A percentile compares a stretch with the other conserved stretches of the same genome.
Conservation (phyloP, 1,140 invertebrate species). For the Drosophila melanogaster region DNA sequence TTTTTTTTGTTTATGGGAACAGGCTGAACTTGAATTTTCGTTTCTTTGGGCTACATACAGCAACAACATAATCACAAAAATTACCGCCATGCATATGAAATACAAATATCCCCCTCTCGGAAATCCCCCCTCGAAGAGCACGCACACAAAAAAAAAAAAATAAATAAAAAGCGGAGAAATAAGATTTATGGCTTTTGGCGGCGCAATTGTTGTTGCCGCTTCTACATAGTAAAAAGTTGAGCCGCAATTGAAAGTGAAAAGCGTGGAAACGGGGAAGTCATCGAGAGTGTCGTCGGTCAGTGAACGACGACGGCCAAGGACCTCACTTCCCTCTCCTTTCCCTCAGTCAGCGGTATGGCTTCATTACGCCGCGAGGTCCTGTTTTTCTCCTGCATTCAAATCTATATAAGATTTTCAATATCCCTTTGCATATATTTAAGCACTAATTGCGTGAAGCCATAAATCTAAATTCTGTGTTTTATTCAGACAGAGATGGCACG, state of each 20-base stretch:
- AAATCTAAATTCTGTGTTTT: constrained; percentile 75
- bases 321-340: constrained; percentile 15
- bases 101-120: constrained; percentile 67
- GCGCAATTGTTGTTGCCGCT: constrained; percentile 71
- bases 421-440: constrained; percentile 81
- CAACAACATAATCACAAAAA: constrained; percentile 80
- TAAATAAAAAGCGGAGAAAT: constrained; percentile 48
- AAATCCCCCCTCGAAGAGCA: constrained; percentile 55
- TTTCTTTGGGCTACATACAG: constrained; percentile 36
- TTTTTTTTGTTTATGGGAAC: constrained; percentile 58
- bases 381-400: constrained; percentile 34
- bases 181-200: constrained; percentile 81
- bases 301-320: constrained; percentile 53
- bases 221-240: constrained; percentile 73
- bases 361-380: constrained; percentile 69
- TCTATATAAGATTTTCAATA: constrained; percentile 64
- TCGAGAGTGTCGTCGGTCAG: constrained; percentile 78
- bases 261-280: constrained; percentile 82
- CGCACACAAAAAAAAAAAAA: constrained; percentile 57
- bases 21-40: constrained; percentile 75
- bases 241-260: constrained; percentile 84
- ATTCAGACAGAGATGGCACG: constrained; percentile 34
- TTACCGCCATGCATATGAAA: constrained; percentile 82
- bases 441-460: constrained; percentile 83
- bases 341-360: constrained; percentile 41